Base-by-base conservation (phyloP, 2,113 vertebrate species). In the Psophia crepitans region DNA sequence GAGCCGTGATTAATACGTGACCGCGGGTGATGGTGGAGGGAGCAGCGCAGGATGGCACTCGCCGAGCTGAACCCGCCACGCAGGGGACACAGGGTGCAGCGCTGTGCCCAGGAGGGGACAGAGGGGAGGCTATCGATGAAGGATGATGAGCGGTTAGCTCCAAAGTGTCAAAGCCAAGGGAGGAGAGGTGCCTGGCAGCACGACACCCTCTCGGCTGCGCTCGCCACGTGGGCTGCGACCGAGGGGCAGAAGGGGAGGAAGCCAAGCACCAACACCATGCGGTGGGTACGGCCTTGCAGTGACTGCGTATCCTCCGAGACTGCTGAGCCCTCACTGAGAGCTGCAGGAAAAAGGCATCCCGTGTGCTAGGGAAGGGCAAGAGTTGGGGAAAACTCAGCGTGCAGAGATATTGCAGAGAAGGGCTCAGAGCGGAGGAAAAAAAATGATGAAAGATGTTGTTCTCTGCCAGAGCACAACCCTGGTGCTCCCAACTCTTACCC, bases 31-130 rank as follows among this genome's bases (percentile, higher is more conserved):
- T 5, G 9, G 69, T 1, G 39, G 28, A 48, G 44, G 75, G 60
- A 57, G 74, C 68, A 6, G 81, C 0, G 0, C 27, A 1, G 66
- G 48, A 14, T 48, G 91, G 23, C 75, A 60, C 70, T 18, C 5
- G 5, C 20, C 3, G 18, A 3, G 8, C 54, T 41, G 33, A 53
- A 44, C 44, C 73, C 3, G 0, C 0, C 1, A 43, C 7, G 16
- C 43, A 4, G 61, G 82, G 70, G 44, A 85, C n/a, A 8, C 1
- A 0, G 17, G 5, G 54, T 71, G 79, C 66, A 56, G 43, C 3
- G 4, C 57, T 17, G 48, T 15, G 65, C 58, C 75, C 53, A 8
- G 5, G 58, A 39, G 30, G 58, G 76, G 13, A 43, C 24, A 32
- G 33, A 22, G 18, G 28, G 19, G 27, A 89, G 21, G 60, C 12